phyloP scores from a whole-genome alignment of 92 coral and sea anemone species.

The Actinernus sp. region DNA sequence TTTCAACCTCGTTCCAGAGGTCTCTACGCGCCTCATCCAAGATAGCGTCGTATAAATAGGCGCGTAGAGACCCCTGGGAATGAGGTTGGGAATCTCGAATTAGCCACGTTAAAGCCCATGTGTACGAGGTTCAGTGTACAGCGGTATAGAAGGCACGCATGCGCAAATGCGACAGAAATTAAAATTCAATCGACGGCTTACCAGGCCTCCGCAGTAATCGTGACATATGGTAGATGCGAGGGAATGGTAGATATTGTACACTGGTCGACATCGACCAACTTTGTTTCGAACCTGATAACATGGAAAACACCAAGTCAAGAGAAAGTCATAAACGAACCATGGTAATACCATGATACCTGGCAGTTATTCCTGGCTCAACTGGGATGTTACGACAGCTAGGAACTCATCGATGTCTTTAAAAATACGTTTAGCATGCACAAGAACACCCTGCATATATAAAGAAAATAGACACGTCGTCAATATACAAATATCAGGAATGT shows the following conservation, averaged over 20 bases:
- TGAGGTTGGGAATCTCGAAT: too few species aligned
- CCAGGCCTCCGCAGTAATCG: slow-evolving; percentile 80
- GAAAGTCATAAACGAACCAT: too few species aligned
- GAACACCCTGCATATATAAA: slow-evolving; percentile 21
- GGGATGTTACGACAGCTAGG: slow-evolving; percentile 13
- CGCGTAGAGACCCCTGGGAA: too few species aligned
- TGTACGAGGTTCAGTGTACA: too few species aligned
- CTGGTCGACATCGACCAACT: slow-evolving; percentile 67
- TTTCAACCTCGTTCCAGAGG: too few species aligned
- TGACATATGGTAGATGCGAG: slow-evolving; percentile 60
- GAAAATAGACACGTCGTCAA: neutral
- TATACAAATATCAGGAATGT: too few species aligned
- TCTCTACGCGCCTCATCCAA: too few species aligned
- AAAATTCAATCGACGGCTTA: too few species aligned
- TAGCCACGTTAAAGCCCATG: too few species aligned
- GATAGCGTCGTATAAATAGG: too few species aligned
- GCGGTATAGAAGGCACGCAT: too few species aligned
- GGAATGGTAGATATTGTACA: slow-evolving; percentile 70
- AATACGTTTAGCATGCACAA: slow-evolving; percentile 4
- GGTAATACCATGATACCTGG: neutral
- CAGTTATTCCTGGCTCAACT: slow-evolving; percentile 21
- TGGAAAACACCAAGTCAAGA: neutral
- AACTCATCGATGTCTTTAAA: slow-evolving; percentile 47
- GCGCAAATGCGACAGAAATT: too few species aligned
- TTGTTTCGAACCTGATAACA: slow-evolving; percentile 56